Conservation (phyloP, 2,888 invertebrate genomes). For the Cerceris rybyensis region DNA sequence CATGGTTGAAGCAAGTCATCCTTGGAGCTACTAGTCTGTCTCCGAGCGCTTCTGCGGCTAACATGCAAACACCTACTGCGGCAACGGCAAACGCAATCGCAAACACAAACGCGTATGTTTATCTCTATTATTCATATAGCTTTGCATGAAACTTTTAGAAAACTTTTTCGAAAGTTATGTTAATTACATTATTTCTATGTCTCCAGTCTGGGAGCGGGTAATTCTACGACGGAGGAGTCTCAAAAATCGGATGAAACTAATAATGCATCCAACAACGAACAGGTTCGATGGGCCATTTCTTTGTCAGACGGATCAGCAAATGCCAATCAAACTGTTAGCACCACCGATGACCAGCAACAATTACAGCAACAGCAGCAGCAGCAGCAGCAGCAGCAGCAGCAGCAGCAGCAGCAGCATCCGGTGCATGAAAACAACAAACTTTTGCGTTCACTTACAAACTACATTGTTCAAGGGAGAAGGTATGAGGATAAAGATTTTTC, state of each 20-base stretch:
- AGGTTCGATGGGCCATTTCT: constrained; percentile 73
- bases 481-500: constrained; percentile 40
- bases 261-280: constrained; percentile 67
- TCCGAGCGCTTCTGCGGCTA: constrained; percentile 82
- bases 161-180: neutral
- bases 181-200: constrained; percentile 17
- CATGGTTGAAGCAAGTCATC: constrained; percentile 87
- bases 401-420: constrained; percentile 81
- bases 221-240: constrained; percentile 64
- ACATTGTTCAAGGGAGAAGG: constrained; percentile 87
- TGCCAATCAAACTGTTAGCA: constrained; percentile 70
- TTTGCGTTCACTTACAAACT: constrained; percentile 87
- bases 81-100: constrained; percentile 75
- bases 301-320: constrained; percentile 64
- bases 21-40: constrained; percentile 83
- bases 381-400: constrained; percentile 27
- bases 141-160: no score
- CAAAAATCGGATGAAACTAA: constrained; percentile 72
- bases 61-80: constrained; percentile 83
- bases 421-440: constrained; percentile 88
- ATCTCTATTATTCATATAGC: neutral
- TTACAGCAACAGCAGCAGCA: constrained; percentile 74
- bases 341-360: constrained; percentile 63
- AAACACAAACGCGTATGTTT: constrained; percentile 62
- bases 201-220: constrained; percentile 49